These are phyloP conservation scores for Liparis tanakae DNA, from an alignment of 2,797 vertebrate genomes.

Conservation along the genomic window DNA sequence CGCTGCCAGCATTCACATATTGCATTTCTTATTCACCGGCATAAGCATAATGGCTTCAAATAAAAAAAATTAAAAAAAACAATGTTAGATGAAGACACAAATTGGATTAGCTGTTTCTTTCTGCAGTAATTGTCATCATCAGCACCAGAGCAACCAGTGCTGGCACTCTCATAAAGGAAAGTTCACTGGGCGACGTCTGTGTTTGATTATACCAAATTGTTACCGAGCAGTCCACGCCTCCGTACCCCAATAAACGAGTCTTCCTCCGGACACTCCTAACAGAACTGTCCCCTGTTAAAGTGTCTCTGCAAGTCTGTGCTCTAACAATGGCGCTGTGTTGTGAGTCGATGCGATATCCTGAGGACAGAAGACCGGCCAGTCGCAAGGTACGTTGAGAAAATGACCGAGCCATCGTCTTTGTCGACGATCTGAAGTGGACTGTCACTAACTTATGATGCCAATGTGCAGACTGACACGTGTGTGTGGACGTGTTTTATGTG, in stretches of 20 bases:
- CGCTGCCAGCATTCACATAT: not conserved
- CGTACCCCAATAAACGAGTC: constrained; percentile 2
- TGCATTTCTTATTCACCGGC: not conserved
- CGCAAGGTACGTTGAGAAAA: constrained; percentile 66
- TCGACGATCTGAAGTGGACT: not conserved
- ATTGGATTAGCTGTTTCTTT: not conserved
- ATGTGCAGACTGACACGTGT: not conserved
- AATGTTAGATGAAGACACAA: not conserved
- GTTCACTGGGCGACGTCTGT: constrained; percentile 40
- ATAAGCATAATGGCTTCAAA: not conserved
- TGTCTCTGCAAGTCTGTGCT: not conserved
- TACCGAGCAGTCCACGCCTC: constrained; percentile 55
- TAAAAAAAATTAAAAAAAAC: not conserved
- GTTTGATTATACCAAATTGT: constrained; percentile 66
- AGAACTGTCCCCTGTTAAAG: not conserved
- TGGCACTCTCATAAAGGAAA: constrained; percentile 71
- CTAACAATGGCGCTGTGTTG: constrained; percentile 65
- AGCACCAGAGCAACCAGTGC: constrained; percentile 71
- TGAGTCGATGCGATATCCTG: constrained; percentile 56
- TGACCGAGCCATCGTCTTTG: not conserved
- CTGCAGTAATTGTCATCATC: constrained; percentile 42
- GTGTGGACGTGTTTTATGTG: not conserved
- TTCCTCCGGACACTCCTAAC: not conserved
- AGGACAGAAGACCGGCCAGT: constrained; percentile 70
- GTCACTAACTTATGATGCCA: not conserved